phyloP scores from a whole-genome alignment of 37 sponge, comb jelly and placozoan genomes.

The Beroe forskalii region DNA sequence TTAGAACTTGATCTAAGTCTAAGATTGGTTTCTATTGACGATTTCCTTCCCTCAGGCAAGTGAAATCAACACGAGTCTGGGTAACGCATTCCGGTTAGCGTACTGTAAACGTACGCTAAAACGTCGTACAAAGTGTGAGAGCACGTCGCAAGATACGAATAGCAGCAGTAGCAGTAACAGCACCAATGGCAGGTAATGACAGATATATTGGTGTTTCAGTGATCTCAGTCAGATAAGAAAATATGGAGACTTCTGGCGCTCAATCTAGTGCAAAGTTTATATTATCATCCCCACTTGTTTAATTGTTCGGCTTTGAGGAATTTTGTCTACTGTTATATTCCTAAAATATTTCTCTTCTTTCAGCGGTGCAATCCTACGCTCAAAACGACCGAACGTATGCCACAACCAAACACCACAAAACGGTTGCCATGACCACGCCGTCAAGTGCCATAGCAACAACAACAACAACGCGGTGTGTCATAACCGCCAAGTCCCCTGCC shows the following conservation, averaged over 20 bases:
- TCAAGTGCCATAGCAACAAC: not conserved
- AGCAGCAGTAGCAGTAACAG: slow-evolving; percentile 16
- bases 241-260: no score
- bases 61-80: slow-evolving; percentile 7
- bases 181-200: not conserved
- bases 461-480: no score
- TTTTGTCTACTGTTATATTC: no score
- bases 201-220: no score
- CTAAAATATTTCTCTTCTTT: not conserved
- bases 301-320: no score
- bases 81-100: slow-evolving; percentile 17
- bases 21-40: no score
- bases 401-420: not conserved
- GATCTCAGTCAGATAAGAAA: no score
- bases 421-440: not conserved
- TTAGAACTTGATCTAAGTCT: no score
- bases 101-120: slow-evolving; percentile 13
- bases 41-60: not conserved
- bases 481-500: no score
- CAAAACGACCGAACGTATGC: slow-evolving; percentile 5
- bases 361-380: slow-evolving; percentile 9
- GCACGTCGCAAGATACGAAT: not conserved
- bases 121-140: slow-evolving; percentile 10
- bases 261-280: no score
- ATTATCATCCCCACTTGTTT: no score